Conservation (phyloP, 2,113 vertebrate species). For the Actenoides lindsayi region DNA sequence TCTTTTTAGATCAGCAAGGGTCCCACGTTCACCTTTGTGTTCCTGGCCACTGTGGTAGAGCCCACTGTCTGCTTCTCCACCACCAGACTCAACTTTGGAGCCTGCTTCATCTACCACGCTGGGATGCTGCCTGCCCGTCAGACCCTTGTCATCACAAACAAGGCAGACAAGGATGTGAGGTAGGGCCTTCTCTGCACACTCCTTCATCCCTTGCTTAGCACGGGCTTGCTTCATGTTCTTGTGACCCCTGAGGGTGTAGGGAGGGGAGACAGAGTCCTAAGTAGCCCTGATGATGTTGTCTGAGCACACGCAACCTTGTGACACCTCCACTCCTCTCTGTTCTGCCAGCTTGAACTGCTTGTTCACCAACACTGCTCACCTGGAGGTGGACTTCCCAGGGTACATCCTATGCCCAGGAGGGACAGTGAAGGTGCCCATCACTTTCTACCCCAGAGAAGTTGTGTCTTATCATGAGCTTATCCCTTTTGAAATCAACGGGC, state of each 20-base stretch:
- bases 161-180: constrained; percentile 77
- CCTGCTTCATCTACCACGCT: constrained; percentile 77
- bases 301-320: not conserved
- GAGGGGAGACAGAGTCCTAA: not conserved
- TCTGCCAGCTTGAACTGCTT: constrained; percentile 81
- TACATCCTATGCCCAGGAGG: constrained; percentile 76
- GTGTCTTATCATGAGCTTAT: constrained; percentile 78
- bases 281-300: not conserved
- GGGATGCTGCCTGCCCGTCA: constrained; percentile 78
- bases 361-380: constrained; percentile 73
- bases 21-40: constrained; percentile 70
- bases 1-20: constrained; percentile 81
- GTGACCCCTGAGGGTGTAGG: not conserved
- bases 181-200: not conserved
- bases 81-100: constrained; percentile 85
- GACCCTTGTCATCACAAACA: constrained; percentile 82
- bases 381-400: constrained; percentile 76
- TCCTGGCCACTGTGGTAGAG: constrained; percentile 73
- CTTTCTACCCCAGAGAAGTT: constrained; percentile 82
- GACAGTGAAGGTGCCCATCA: constrained; percentile 76
- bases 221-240: rapidly evolving
- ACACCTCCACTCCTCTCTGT: not conserved
- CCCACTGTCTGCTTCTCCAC: constrained; percentile 84
- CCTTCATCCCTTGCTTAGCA: not conserved
- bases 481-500: constrained; percentile 83